Evolutionary conservation across 2,113 vertebrate species (phyloP), one percentile per base, ranked within the genome.

Genomic region (Bombycilla garrulus): DNA sequence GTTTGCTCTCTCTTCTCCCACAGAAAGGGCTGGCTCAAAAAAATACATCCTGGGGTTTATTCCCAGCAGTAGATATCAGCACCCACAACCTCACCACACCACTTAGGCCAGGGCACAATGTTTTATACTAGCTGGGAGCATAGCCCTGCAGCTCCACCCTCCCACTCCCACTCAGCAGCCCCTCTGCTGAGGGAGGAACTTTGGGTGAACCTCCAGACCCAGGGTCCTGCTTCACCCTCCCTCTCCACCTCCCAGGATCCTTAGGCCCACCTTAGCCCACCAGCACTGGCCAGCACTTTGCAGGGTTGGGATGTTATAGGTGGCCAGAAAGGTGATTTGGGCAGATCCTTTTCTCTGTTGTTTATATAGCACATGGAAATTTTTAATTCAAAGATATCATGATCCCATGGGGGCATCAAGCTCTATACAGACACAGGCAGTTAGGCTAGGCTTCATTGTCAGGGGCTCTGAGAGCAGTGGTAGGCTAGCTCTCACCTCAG

Each of bases 91-190:
- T 31, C 38, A 54, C 18, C 62, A 54, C 1, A 10, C 10, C 9
- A 11, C 6, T 42, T 25, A 45, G 19, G 13, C 11, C 1, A 3
- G 3, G 18, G 3, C 4, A 54, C 0, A 3, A 10, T 4, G 15
- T 51, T 71, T 58, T 33, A 54, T 18, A 44, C 6, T 17, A 12
- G 5, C 1, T 3, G 14, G 42, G 4, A 6, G 6, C 6, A 14
- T 0, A 5, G 25, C 14, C 33, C 28, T 42, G 16, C 0, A 0
- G 9, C 45, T 81, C 40, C 29, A n/a, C 4, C 1, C 25, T 66
- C 16, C 11, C 15, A 57, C 10, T 4, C 15, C 11, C 15, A n/a
- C 7, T 42, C 35, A 62, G 38, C 28, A 67, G 12, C 5, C 11
- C 3, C 5, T 36, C 12, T 42, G 24, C n/a, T n/a, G 6, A 17